Base-by-base conservation (phyloP, 2,888 invertebrate species). In the Sialis fuliginosa region DNA sequence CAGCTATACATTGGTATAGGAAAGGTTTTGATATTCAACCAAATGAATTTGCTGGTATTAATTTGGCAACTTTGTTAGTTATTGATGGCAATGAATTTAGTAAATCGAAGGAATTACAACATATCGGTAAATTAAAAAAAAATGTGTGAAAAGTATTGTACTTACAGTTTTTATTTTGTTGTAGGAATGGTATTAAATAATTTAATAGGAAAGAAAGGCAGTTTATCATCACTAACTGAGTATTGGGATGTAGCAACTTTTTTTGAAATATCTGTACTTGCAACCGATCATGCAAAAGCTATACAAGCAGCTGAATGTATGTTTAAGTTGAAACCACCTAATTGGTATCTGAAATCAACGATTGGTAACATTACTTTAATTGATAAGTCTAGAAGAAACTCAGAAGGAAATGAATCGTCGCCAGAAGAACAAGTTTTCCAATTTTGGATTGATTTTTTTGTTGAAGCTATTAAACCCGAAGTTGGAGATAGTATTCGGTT, bases 191-290 rank as follows among this genome's bases (percentile, higher is more conserved):
- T 93, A 6, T 67, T 98, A 52, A 98, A 97, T 63, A 95, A 95
- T 67, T 70, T 97, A 49, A 96, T 98, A 57, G 98, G 98, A 0
- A 89, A 93, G 61, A 98, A 98, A 62, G 98, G 98, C 40, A 92
- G 91, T 60, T 67, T 98, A 32, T 80, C 84, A 0, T 89, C 90
- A 1, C 70, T 98, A 13, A 85, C 84, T 55, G 96, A 98, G 62
- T 98, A 98, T 61, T 98, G 98, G 98, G 96, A 96, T 64, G 96
- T 98, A 9, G 96, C 96, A 0, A 96, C 92, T 2, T 98, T 92
- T 71, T 96, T 97, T 64, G 96, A 96, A 68, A 96, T 97, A 54
- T 93, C 93, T 42, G 96, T 98, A 0, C 70, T 98, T 33, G 95
- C 95, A 2, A 92, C 96, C 64, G 95, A 98, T 64, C 97, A 95